Percentiles rank a stretch among this genome's conserved stretches.
Evolutionary conservation across 2,888 invertebrate species (phyloP).

Genomic region (Hyalella azteca): DNA sequence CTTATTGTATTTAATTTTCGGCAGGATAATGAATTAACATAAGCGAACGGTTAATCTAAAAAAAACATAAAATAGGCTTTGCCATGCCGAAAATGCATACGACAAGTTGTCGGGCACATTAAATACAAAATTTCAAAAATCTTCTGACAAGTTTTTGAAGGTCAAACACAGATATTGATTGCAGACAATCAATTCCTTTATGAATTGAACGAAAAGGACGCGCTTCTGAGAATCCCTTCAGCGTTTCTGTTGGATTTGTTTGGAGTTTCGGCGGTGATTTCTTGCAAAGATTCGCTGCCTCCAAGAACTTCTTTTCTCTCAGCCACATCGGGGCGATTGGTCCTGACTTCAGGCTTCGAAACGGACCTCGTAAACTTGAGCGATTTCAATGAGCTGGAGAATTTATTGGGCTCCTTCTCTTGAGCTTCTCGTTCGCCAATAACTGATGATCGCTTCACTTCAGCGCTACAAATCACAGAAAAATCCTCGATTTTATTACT

Average conservation of each 20-base stretch:
- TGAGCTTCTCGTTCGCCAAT: neutral
- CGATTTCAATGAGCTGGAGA: constrained; percentile 13
- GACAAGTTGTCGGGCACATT: too few species aligned
- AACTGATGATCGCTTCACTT: constrained; percentile 1
- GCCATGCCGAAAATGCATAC: too few species aligned
- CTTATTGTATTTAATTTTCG: too few species aligned
- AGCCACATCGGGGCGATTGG: neutral
- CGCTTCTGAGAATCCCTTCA: neutral
- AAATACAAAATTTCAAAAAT: too few species aligned
- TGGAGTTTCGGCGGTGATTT: too few species aligned
- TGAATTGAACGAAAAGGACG: neutral
- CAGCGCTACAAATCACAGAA: neutral
- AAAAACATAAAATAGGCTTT: too few species aligned
- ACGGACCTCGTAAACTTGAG: constrained; percentile 30
- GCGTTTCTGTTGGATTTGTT: neutral
- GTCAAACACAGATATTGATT: too few species aligned
- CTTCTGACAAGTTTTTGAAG: too few species aligned
- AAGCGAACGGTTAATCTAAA: too few species aligned
- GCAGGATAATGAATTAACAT: too few species aligned
- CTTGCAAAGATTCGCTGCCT: too few species aligned
- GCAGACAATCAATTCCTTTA: too few species aligned
- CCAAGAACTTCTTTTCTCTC: neutral
- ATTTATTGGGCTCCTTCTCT: neutral
- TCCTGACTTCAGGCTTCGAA: neutral
- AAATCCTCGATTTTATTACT: neutral